These are phyloP conservation scores for Pseudanteris insignis DNA, from an alignment of 2,888 invertebrate genomes.

Conservation along the genomic window DNA sequence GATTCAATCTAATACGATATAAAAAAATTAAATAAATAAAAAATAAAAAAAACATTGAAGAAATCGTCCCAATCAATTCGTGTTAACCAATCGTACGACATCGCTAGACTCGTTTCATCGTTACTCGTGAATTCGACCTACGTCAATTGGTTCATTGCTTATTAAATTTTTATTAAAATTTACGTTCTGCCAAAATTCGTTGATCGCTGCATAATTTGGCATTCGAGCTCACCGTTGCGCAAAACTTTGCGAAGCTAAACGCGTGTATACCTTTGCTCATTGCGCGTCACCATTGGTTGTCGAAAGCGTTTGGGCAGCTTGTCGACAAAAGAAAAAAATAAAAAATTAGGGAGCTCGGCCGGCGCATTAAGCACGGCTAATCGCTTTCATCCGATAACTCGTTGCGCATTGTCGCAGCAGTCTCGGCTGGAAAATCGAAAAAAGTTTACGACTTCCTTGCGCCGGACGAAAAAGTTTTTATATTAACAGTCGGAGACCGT, in stretches of 20 bases:
- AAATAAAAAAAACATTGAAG: too few relatives aligned
- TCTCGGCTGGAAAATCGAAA: slow-evolving; percentile 13
- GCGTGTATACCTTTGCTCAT: slow-evolving; percentile 43
- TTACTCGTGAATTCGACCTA: too few relatives aligned
- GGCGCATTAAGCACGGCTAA: slow-evolving; percentile 35
- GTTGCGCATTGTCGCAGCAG: slow-evolving; percentile 27
- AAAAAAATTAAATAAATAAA: too few relatives aligned
- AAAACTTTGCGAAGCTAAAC: slow-evolving; percentile 52
- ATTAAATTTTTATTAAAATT: too few relatives aligned
- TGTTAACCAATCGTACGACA: too few relatives aligned
- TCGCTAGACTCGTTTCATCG: too few relatives aligned
- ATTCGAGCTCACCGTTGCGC: slow-evolving; percentile 49
- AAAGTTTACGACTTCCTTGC: slow-evolving; percentile 24
- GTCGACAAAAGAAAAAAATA: slow-evolving; percentile 11
- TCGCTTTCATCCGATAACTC: slow-evolving; percentile 37
- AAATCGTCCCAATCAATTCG: too few relatives aligned
- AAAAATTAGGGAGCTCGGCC: slow-evolving; percentile 2
- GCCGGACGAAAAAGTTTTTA: slow-evolving; percentile 25
- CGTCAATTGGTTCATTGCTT: too few relatives aligned
- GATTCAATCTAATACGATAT: too few relatives aligned
- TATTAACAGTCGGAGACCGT: slow-evolving; percentile 11
- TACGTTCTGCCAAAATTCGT: slow-evolving; percentile 4
- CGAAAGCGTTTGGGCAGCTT: not conserved
- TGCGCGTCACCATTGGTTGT: slow-evolving; percentile 9
- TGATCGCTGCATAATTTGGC: slow-evolving; percentile 19